phyloP scores from a whole-genome alignment of 2,113 vertebrate species.

The Ptilonorhynchus violaceus region DNA sequence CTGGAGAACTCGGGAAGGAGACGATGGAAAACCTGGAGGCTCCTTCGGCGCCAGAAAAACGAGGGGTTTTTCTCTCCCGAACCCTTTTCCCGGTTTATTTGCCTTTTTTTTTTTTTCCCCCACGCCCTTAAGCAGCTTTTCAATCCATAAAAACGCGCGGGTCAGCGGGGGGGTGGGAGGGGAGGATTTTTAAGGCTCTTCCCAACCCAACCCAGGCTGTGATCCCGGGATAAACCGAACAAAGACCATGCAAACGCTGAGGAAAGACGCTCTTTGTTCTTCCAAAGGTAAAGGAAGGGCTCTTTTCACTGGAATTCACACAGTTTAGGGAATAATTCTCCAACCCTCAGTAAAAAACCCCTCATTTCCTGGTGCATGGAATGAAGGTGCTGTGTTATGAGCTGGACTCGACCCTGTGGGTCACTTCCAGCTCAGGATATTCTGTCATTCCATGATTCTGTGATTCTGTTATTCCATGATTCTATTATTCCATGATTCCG shows the following conservation, averaged over 20 bases:
- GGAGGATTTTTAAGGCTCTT: background rate
- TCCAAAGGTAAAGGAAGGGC: fast-evolving
- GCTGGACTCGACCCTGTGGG: background rate
- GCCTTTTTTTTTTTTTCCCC: background rate
- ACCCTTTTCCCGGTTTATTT: background rate
- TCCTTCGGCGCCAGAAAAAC: background rate
- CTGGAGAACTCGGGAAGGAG: constrained; percentile 43
- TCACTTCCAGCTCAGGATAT: background rate
- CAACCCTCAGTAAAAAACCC: background rate
- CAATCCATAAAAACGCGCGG: background rate
- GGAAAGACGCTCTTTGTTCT: background rate
- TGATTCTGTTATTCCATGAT: background rate
- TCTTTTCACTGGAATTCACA: background rate
- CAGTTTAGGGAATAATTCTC: background rate
- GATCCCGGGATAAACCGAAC: background rate
- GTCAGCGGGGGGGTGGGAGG: background rate
- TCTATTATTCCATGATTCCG: fast-evolving
- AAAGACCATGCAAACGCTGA: background rate
- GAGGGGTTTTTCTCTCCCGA: fast-evolving
- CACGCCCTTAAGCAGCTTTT: background rate
- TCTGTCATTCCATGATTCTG: background rate
- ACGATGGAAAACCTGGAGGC: background rate
- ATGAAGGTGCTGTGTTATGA: fast-evolving
- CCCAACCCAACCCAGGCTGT: background rate
- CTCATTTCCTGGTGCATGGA: fast-evolving